phyloP scores from a whole-genome alignment of 2,113 vertebrate species.

The Stercorarius parasiticus region DNA sequence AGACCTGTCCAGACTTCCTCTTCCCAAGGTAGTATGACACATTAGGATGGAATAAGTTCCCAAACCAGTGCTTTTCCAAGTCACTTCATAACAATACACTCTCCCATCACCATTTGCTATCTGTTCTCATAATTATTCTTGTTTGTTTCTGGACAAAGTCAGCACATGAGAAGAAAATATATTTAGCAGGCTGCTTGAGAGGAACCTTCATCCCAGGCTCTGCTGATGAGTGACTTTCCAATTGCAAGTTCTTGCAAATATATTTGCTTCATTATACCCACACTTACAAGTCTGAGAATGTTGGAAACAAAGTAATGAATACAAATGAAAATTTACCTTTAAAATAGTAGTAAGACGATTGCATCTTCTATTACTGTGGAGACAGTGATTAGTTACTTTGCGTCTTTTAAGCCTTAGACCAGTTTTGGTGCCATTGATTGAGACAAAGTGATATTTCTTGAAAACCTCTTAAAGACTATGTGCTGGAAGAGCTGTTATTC shows the following conservation, averaged over 20 bases:
- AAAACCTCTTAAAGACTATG: not conserved
- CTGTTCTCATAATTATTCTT: not conserved
- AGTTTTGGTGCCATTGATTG: not conserved
- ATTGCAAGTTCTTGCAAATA: not conserved
- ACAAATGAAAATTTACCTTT: not conserved
- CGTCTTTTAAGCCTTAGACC: not conserved
- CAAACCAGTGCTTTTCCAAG: not conserved
- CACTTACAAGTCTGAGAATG: not conserved
- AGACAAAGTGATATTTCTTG: not conserved
- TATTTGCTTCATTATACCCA: not conserved
- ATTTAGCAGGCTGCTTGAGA: not conserved
- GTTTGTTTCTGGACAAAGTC: not conserved
- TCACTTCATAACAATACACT: not conserved
- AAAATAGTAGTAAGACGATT: not conserved
- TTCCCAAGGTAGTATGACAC: not conserved
- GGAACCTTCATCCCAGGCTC: not conserved
- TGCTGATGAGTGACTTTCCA: not conserved
- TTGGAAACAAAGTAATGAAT: not conserved
- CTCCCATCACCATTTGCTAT: not conserved
- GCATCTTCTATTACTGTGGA: not conserved
- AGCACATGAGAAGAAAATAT: not conserved
- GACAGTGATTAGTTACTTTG: not conserved
- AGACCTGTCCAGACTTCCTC: not conserved
- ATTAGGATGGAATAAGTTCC: not conserved
- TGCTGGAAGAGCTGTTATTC: not conserved